Conservation (phyloP, 2,113 vertebrate genomes). For the Athene noctua region DNA sequence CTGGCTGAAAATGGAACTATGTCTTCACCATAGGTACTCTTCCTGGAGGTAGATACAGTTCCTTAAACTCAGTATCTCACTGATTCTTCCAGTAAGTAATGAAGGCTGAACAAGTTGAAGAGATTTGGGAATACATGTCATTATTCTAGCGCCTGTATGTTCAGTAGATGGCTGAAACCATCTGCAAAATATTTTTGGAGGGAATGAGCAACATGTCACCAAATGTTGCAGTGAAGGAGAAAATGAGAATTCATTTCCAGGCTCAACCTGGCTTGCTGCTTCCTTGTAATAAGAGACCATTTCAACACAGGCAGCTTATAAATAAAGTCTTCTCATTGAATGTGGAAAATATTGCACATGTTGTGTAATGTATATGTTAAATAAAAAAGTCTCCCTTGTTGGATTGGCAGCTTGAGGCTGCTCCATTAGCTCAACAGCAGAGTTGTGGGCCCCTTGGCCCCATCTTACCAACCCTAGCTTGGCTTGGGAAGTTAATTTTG, state of each 20-base stretch:
- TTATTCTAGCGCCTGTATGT: neutral
- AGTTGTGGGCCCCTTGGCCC: conserved; percentile 55
- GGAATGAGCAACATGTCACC: conserved; percentile 28
- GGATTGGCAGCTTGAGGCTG: conserved; percentile 52
- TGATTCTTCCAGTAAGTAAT: neutral
- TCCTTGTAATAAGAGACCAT: conserved; percentile 63
- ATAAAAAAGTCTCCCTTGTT: conserved; percentile 58
- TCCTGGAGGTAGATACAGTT: neutral
- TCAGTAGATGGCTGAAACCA: neutral
- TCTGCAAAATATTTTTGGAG: conserved; percentile 46
- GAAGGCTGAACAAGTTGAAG: neutral
- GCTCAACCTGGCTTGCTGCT: conserved; percentile 56
- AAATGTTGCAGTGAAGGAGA: conserved; percentile 31
- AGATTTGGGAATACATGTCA: neutral
- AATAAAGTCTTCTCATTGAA: conserved; percentile 65
- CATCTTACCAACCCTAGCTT: conserved; percentile 26
- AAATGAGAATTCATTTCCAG: conserved; percentile 54
- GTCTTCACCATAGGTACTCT: neutral
- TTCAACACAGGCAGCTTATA: conserved; percentile 67
- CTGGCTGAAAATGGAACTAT: neutral
- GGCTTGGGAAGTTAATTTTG: conserved; percentile 63
- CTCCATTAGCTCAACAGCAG: conserved; percentile 61
- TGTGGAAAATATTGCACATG: conserved; percentile 68
- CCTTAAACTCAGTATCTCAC: neutral
- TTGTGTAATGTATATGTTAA: conserved; percentile 64